phyloP scores from a whole-genome alignment of 1,140 invertebrate genomes.

The Drosophila busckii region DNA sequence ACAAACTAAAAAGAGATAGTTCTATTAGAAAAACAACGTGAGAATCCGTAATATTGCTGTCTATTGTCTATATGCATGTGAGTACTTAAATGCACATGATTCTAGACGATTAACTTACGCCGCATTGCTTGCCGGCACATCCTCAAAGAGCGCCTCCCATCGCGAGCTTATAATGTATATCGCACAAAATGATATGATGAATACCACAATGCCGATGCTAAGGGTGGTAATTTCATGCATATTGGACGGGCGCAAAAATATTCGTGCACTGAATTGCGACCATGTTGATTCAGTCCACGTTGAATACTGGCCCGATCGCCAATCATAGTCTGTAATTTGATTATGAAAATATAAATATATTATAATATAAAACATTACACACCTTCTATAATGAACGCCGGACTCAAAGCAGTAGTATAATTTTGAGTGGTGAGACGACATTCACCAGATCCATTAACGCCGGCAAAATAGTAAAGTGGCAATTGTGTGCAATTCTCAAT shows the following conservation, averaged over 20 bases:
- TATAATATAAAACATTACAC: slow-evolving; percentile 8
- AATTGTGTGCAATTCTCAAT: slow-evolving; percentile 58
- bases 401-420: slow-evolving; percentile 87
- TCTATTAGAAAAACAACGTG: too few species aligned
- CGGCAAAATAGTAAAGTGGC: slow-evolving; percentile 81
- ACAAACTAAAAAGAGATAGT: slow-evolving; percentile 1
- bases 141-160: slow-evolving; percentile 83
- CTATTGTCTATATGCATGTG: too few species aligned
- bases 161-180: slow-evolving; percentile 86
- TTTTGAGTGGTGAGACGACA: slow-evolving; percentile 89
- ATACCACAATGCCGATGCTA: slow-evolving; percentile 82
- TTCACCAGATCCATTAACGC: slow-evolving; percentile 83
- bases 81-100: too few species aligned
- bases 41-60: too few species aligned
- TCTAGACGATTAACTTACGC: slow-evolving; percentile 70
- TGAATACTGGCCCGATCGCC: slow-evolving; percentile 88
- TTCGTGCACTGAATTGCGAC: slow-evolving; percentile 85
- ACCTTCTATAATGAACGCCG: slow-evolving; percentile 88
- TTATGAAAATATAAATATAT: neutral
- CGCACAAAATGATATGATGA: slow-evolving; percentile 83
- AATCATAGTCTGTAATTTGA: slow-evolving; percentile 87
- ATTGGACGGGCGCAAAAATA: slow-evolving; percentile 89
- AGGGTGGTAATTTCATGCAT: slow-evolving; percentile 85
- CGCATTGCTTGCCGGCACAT: slow-evolving; percentile 67
- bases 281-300: slow-evolving; percentile 96